phyloP scores from a whole-genome alignment of 2,888 invertebrate species.

The Spatulosminthurus flaviceps region DNA sequence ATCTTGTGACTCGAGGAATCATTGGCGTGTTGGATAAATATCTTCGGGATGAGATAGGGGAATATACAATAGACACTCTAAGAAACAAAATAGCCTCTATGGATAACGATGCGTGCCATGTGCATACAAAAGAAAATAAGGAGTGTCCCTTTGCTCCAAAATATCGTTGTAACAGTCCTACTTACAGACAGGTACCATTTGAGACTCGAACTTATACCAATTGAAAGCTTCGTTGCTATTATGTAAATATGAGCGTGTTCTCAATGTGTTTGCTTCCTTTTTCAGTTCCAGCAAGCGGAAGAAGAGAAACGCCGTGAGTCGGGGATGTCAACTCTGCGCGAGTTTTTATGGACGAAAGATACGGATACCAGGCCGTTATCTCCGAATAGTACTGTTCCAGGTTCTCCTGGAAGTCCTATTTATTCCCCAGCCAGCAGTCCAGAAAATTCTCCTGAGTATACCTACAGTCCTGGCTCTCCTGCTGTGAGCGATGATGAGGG shows the following conservation, averaged over 20 bases:
- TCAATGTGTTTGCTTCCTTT: too few relatives aligned
- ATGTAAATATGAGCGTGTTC: too few relatives aligned
- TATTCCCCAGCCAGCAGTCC: constrained; percentile 33
- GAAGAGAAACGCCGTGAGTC: not conserved
- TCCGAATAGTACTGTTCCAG: constrained; percentile 9
- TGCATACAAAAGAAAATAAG: constrained; percentile 8
- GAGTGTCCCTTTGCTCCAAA: constrained; percentile 42
- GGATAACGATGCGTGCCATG: constrained; percentile 37
- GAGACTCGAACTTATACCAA: too few relatives aligned
- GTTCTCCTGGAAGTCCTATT: not conserved
- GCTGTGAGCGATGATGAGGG: constrained; percentile 32
- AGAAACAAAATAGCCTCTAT: constrained; percentile 11
- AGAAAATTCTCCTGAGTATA: not conserved
- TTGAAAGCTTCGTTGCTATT: too few relatives aligned
- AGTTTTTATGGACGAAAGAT: not conserved
- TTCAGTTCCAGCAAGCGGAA: not conserved
- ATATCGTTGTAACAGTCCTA: constrained; percentile 43
- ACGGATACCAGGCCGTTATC: constrained; percentile 12
- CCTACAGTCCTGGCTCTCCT: constrained; percentile 12
- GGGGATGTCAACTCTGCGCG: not conserved
- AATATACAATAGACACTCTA: constrained; percentile 27
- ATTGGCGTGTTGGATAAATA: constrained; percentile 25
- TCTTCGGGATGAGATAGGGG: constrained; percentile 34
- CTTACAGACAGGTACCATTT: constrained; percentile 33
- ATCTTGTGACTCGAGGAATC: constrained; percentile 38